These are phyloP conservation scores for Luehdorfia chinensis DNA, from an alignment of 1,140 invertebrate species.

Conservation along the genomic window DNA sequence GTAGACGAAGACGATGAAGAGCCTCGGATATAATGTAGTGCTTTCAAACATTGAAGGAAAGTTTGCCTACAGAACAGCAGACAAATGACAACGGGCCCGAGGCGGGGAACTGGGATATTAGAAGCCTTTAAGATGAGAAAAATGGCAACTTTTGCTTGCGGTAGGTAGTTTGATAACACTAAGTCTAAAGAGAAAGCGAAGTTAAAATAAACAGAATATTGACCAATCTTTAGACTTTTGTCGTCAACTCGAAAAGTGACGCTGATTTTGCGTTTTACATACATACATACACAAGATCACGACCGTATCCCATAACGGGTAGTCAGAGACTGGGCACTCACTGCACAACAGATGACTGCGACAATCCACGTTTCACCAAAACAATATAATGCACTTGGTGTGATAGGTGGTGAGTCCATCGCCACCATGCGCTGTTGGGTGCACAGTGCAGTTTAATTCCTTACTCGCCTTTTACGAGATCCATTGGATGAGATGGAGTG, in stretches of 20 bases:
- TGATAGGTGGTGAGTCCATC: too few relatives aligned
- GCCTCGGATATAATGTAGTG: slow-evolving; percentile 65
- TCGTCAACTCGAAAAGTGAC: background rate
- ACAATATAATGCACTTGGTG: too few relatives aligned
- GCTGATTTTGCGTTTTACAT: too few relatives aligned
- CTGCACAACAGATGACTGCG: too few relatives aligned
- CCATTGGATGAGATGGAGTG: too few relatives aligned
- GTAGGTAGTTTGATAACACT: slow-evolving; percentile 30
- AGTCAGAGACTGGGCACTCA: too few relatives aligned
- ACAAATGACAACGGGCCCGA: slow-evolving; percentile 66
- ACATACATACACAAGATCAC: too few relatives aligned
- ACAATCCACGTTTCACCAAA: too few relatives aligned
- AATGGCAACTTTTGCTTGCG: slow-evolving; percentile 65
- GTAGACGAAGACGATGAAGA: slow-evolving; percentile 51
- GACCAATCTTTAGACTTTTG: background rate
- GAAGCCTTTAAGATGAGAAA: slow-evolving; percentile 71
- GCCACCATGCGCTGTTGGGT: too few relatives aligned
- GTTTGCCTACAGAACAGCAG: slow-evolving; percentile 61
- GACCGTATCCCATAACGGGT: too few relatives aligned
- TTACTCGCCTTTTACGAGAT: too few relatives aligned
- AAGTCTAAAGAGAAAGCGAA: slow-evolving; percentile 14
- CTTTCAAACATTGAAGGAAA: slow-evolving; percentile 68
- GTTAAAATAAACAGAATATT: background rate
- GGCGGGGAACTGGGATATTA: slow-evolving; percentile 61
- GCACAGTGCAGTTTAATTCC: too few relatives aligned